Evolutionary conservation across 2,113 vertebrate genomes (phyloP), one percentile per base, ranked within the genome.

Genomic region (Hyaena hyaena): DNA sequence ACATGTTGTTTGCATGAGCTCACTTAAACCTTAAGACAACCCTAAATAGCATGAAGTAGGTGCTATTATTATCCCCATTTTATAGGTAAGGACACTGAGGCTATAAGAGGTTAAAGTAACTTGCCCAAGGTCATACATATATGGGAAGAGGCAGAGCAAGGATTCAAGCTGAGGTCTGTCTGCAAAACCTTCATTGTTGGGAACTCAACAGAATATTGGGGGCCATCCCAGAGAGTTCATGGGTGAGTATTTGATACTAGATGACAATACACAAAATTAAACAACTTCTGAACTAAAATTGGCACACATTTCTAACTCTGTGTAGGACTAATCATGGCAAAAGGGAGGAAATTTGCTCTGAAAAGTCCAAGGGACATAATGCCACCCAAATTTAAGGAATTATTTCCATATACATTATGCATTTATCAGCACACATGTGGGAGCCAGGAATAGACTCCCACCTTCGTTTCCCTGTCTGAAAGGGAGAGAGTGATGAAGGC

Each of bases 161-260:
- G 76, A 95, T 33, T 81, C 28, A 77, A 94, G 65, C 96, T 77
- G 43, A 81, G 69, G 15, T 88, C 80, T 79, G 24, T 73, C 92
- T 89, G 73, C 23, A 90, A 66, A 88, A 50, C 81, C 65, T 89
- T 92, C 84, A 71, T 35, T 48, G 19, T 5, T 55, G 43, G 55
- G 10, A 45, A 79, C 53, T 50, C 28, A 65, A 1, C 19, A 48
- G 82, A 95, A 17, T 45, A 39, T 35, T 17, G 79, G 50, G 33
- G 45, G 33, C 50, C 10, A 11, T 82, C 33, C 23, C 65, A 28
- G 23, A 86, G 87, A 55, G 39, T 35, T 73, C 39, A 6, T 16
- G 21, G 48, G n/a, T 74, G 31, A 48, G 45, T 81, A 10, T 61
- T 81, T 31, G 50, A 88, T 58, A 53, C 14, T 35, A 16, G 39